Evolutionary conservation across 2,113 vertebrate genomes (phyloP), one percentile per base, ranked within the genome.

Genomic region (Takifugu bimaculatus): DNA sequence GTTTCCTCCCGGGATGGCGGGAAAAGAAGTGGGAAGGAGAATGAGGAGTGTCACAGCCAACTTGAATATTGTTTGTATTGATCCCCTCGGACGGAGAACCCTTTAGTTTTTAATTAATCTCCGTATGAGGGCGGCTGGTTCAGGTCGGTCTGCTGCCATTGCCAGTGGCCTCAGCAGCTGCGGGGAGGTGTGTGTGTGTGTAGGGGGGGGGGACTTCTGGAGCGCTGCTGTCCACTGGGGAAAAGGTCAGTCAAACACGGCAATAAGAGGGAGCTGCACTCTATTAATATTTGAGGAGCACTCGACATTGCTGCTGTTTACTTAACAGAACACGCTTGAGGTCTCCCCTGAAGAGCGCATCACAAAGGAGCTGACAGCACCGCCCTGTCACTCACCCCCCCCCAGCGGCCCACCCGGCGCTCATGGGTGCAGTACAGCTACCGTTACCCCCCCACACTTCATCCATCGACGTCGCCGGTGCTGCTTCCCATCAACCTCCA

Each of bases 51-150:
- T 74, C 78, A 69, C 53, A 77, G 83, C 75, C 65, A 85, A 81
- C 81, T 79, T 47, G 63, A 81, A 90, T 78, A 77, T 88, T 83
- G 85, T 90, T 90, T 86, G 84, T 77, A 91, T 91, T 52, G 89
- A 90, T 91, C 77, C 74, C 61, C 74, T 60, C 74, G 67, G 84
- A 86, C 81, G 68, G 80, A 85, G 82, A 72, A 66, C 74, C 81
- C 80, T 79, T 83, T 87, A 82, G 87, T 90, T 80, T 75, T 83
- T 89, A 88, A 89, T 89, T 86, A 78, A 89, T 87, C 85, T 71
- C 51, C 4, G 66, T 74, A 70, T 83, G 79, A 25, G 63, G 45
- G 55, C 51, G 45, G 63, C 43, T 29, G 28, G 28, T 5, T 32
- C 5, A 6, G 29, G 29, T 32, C 7, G 2, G 48, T 49, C 47